Evolutionary conservation across 2,888 invertebrate species (phyloP), one percentile per base, ranked within the genome.

Genomic region (Onthophagus sagittarius): DNA sequence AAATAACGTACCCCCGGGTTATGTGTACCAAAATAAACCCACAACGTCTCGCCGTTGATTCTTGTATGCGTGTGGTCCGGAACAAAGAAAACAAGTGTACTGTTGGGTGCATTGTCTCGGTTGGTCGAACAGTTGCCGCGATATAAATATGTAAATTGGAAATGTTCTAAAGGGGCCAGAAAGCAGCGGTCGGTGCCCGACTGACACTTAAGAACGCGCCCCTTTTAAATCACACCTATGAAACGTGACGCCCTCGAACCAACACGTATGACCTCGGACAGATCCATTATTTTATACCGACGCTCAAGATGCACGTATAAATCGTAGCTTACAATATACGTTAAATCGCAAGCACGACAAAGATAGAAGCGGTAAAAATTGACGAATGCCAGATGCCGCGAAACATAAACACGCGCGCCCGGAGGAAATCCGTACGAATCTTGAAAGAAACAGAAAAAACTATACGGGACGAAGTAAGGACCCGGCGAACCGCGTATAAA

Each of bases 101-200:
- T 23, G 39, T 11, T 11, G 39, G 39, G 39, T 11, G 39, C 39
- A 53, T 53, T 53, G 39, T 53, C 39, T 53, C 39, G 39, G 39
- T 53, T 11, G 39, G 67, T 11, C 31, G 67, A 23, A 67, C 67
- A 67, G 67, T 67, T 67, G 67, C 67, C 32, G 67, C 23, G 67
- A 15, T 67, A 67, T 67, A 67, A 67, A 67, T 67, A 67, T 67
- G 67, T 67, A 67, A 67, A 67, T 67, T 67, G 67, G 67, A 67
- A 67, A 67, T 67, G 39, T 53, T 53, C 23, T 53, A 53, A 11
- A 11, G 39, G 39, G 39, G 39, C 39, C 11, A 7, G 39, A 23
- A 3, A 23, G 23, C 23, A 23, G 23, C 23, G 39, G 9, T 53
- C 39, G 39, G 39, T 11, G 39, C 39, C 39, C 9, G 39, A 9